Base-by-base conservation (phyloP, 2,797 vertebrate species). In the Parauchenoglanis punctatus region DNA sequence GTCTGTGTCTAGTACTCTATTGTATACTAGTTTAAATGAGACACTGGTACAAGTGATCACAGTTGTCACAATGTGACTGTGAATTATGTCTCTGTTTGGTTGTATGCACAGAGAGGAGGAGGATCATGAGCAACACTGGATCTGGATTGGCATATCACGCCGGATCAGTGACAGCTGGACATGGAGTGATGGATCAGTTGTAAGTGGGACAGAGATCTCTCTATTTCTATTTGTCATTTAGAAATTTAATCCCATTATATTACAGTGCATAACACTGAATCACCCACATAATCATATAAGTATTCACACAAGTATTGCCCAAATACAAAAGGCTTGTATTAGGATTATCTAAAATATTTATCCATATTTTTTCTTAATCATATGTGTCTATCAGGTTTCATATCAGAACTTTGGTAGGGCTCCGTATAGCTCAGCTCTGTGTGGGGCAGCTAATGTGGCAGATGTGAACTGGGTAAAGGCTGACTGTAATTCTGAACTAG, bases 121-220 rank as follows among this genome's bases (percentile, higher is more conserved):
- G 91, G 96, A 96, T 52, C 97, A 98, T 0, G 98, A 99, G 90
- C 97, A 99, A 93, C 97, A 97, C 90, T 99, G 98, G 98, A 97
- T 99, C 90, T 99, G 98, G 98, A 98, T 99, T 0, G 98, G 98
- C 61, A 95, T 99, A 88, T 98, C 98, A 93, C 96, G 98, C 11
- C 95, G 97, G 72, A 96, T 94, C 12, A 96, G 96, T 18, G 95
- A 95, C 91, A 97, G 96, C 92, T 99, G 98, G 98, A 95, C 92
- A 80, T 99, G 98, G 98, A 99, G 98, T 0, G 98, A 99, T 0
- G 98, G 98, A 25, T 91, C 96, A 7, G 96, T 97, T 92, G 98
- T 99, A 93, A 97, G 97, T 95, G 0, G 40, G 18, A 72, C 68
- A 72, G 17, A 54, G 31, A 23, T 31, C 23, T 40, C 10, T 40